Evolutionary conservation across 2,888 invertebrate species (phyloP).

Genomic region (Sinopyrophorus schimmeli): DNA sequence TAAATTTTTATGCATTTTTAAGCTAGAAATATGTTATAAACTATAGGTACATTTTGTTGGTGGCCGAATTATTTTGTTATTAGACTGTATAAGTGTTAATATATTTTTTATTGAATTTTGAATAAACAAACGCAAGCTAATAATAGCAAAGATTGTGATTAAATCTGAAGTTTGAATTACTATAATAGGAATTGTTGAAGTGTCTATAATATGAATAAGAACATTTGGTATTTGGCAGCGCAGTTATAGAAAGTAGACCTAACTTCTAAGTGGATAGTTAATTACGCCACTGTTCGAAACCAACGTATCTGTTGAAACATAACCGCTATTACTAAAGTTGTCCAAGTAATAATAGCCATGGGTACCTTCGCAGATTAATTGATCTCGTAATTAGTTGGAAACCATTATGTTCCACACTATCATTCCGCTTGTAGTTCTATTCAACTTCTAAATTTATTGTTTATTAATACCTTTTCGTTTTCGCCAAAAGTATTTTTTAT

Average conservation of each 20-base stretch:
- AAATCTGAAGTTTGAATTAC: too few species aligned
- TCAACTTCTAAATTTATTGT: slow-evolving; percentile 24
- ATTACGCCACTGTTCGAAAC: slow-evolving; percentile 17
- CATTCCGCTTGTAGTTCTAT: slow-evolving; percentile 18
- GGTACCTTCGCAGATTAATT: slow-evolving; percentile 33
- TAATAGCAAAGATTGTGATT: too few species aligned
- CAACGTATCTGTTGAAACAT: slow-evolving; percentile 22
- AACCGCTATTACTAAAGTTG: slow-evolving; percentile 23
- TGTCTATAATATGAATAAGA: too few species aligned
- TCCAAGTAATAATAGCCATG: slow-evolving; percentile 24
- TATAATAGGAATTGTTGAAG: too few species aligned
- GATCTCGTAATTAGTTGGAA: slow-evolving; percentile 35
- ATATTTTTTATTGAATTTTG: too few species aligned
- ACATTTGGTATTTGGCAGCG: too few species aligned
- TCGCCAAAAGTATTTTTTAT: not conserved
- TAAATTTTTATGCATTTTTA: too few species aligned
- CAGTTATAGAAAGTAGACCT: slow-evolving; percentile 6
- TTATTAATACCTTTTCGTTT: slow-evolving; percentile 15
- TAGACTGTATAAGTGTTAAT: too few species aligned
- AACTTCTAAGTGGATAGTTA: slow-evolving; percentile 21
- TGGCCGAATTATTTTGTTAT: too few species aligned
- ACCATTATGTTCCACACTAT: slow-evolving; percentile 17
- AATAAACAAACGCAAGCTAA: too few species aligned
- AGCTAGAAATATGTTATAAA: too few species aligned
- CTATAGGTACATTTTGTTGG: too few species aligned